Evolutionary conservation across 2,113 vertebrate species (phyloP).

Genomic region (Plecotus auritus): DNA sequence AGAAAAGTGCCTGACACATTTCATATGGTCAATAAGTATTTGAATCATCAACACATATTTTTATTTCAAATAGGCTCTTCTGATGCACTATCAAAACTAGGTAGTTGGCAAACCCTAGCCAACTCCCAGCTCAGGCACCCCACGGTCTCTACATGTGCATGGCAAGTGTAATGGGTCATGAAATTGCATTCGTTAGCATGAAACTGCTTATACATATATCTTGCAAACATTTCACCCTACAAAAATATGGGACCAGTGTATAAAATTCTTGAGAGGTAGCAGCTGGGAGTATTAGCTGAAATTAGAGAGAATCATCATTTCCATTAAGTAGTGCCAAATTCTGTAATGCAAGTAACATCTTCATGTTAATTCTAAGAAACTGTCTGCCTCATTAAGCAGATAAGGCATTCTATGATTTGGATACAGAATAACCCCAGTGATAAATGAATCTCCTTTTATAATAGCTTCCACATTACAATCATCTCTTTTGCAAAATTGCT

Average conservation of each 20-base stretch:
- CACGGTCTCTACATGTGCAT: conserved; percentile 41
- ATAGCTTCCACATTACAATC: not conserved
- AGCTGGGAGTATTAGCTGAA: conserved; percentile 52
- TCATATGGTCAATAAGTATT: not conserved
- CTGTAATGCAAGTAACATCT: conserved; percentile 47
- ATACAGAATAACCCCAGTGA: conserved; percentile 34
- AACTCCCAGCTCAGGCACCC: not conserved
- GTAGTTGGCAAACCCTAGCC: not conserved
- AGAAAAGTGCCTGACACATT: not conserved
- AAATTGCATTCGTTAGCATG: conserved; percentile 72
- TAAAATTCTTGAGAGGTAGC: conserved; percentile 39
- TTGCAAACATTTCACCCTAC: conserved; percentile 69
- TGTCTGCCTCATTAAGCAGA: conserved; percentile 60
- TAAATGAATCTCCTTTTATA: conserved; percentile 13
- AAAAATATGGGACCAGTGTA: conserved; percentile 68
- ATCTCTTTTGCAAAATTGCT: not conserved
- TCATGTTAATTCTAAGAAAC: conserved; percentile 57
- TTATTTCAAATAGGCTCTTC: not conserved
- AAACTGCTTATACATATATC: conserved; percentile 55
- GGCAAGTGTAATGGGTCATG: conserved; percentile 79
- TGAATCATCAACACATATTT: not conserved
- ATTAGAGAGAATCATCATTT: conserved; percentile 59
- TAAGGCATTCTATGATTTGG: conserved; percentile 38
- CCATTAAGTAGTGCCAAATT: conserved; percentile 61
- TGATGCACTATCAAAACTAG: not conserved